These are phyloP conservation scores for Microplitis mediator DNA, from an alignment of 1,140 invertebrate genomes.

Conservation along the genomic window DNA sequence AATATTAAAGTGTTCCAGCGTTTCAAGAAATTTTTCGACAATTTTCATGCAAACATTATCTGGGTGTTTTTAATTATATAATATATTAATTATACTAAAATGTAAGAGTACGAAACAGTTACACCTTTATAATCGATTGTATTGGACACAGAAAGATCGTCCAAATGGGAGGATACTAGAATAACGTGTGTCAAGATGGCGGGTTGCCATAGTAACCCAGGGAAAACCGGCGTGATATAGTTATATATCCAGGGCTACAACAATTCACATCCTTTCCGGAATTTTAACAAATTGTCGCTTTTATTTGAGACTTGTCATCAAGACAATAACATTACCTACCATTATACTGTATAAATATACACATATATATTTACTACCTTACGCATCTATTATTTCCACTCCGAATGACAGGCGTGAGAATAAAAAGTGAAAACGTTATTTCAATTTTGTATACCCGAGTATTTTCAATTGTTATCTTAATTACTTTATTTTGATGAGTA, in stretches of 20 bases:
- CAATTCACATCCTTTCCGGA: background rate
- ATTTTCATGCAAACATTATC: too few relatives aligned
- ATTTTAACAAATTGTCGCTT: background rate
- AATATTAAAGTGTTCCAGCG: too few relatives aligned
- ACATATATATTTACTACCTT: background rate
- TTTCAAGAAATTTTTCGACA: too few relatives aligned
- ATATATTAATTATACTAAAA: too few relatives aligned
- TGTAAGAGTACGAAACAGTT: background rate
- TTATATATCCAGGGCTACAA: background rate
- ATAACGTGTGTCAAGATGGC: slow-evolving; percentile 52
- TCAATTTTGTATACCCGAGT: too few relatives aligned
- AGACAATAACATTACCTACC: background rate
- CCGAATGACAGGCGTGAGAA: too few relatives aligned
- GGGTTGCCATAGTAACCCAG: slow-evolving; percentile 48
- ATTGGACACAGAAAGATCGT: slow-evolving; percentile 3
- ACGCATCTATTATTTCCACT: too few relatives aligned
- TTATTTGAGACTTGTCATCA: background rate
- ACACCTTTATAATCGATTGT: slow-evolving; percentile 6
- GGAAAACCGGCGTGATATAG: slow-evolving; percentile 27
- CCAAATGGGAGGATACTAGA: slow-evolving; percentile 7
- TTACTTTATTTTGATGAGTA: too few relatives aligned
- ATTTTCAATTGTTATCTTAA: too few relatives aligned
- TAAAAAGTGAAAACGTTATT: too few relatives aligned
- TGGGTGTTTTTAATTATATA: too few relatives aligned
- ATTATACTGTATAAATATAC: too few relatives aligned